phyloP scores from a whole-genome alignment of 1,140 invertebrate genomes.

The Watersipora subatra region DNA sequence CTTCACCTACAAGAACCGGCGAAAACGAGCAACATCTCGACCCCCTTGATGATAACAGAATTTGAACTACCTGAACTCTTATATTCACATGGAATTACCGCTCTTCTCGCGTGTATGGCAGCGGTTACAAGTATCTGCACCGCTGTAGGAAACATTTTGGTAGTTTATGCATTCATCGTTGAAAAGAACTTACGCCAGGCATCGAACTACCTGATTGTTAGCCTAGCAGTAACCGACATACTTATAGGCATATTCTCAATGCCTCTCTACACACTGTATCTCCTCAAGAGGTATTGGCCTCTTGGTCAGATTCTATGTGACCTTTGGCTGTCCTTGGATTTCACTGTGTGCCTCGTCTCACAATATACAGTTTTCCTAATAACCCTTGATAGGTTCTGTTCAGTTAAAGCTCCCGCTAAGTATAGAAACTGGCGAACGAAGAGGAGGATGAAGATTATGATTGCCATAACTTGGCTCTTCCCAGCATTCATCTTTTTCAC shows the following conservation, averaged over 20 bases:
- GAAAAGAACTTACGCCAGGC: slow-evolving; percentile 93
- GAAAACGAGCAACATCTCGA: too few relatives aligned
- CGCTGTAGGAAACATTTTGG: slow-evolving; percentile 74
- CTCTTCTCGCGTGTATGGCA: slow-evolving; percentile 42
- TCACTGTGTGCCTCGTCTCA: slow-evolving; percentile 94
- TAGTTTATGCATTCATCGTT: slow-evolving; percentile 87
- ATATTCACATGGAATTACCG: not conserved
- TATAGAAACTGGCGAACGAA: slow-evolving; percentile 96
- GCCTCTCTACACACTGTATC: slow-evolving; percentile 91
- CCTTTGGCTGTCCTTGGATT: slow-evolving; percentile 96
- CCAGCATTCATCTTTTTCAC: slow-evolving; percentile 92
- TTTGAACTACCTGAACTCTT: too few relatives aligned
- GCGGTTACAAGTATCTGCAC: slow-evolving; percentile 39
- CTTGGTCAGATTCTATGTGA: slow-evolving; percentile 90
- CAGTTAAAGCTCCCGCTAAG: slow-evolving; percentile 92
- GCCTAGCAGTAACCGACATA: slow-evolving; percentile 91
- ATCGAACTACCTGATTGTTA: slow-evolving; percentile 98
- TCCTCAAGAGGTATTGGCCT: slow-evolving; percentile 82
- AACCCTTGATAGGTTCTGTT: slow-evolving; percentile 96
- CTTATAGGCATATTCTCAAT: slow-evolving; percentile 77
- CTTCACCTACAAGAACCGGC: too few relatives aligned
- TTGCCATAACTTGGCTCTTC: slow-evolving; percentile 81
- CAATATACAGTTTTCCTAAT: slow-evolving; percentile 98
- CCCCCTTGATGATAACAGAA: too few relatives aligned
- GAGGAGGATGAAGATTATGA: slow-evolving; percentile 74